Evolutionary conservation across 2,797 vertebrate species (phyloP).

Genomic region (Gymnopithys bicolor): DNA sequence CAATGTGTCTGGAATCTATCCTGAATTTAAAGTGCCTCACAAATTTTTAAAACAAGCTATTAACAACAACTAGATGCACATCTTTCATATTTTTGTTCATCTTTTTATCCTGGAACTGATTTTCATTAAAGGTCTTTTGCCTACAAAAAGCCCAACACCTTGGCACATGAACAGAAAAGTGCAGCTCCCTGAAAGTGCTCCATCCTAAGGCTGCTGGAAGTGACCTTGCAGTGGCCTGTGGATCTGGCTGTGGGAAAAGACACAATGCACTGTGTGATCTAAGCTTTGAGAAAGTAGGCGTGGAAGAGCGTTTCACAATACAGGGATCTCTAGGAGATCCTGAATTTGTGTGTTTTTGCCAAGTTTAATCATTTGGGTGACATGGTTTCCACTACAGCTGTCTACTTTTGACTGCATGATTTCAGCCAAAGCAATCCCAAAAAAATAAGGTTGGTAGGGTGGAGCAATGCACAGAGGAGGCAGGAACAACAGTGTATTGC

Average conservation of each 20-base stretch:
- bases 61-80: neutral
- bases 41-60: constrained; percentile 5
- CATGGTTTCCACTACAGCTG: neutral
- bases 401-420: neutral
- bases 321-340: neutral
- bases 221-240: no score
- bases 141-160: neutral
- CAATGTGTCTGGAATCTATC: neutral
- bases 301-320: neutral
- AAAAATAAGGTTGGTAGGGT: neutral
- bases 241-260: neutral
- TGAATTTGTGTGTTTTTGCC: neutral
- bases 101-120: neutral
- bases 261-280: accelerated
- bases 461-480: neutral
- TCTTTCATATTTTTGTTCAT: neutral
- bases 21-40: neutral
- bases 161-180: neutral
- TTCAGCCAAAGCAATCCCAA: neutral
- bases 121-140: neutral
- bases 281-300: neutral
- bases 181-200: neutral
- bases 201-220: neutral
- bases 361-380: neutral
- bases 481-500: neutral